Evolutionary conservation across 2,797 vertebrate species (phyloP).

Genomic region (Simalia tracyae): DNA sequence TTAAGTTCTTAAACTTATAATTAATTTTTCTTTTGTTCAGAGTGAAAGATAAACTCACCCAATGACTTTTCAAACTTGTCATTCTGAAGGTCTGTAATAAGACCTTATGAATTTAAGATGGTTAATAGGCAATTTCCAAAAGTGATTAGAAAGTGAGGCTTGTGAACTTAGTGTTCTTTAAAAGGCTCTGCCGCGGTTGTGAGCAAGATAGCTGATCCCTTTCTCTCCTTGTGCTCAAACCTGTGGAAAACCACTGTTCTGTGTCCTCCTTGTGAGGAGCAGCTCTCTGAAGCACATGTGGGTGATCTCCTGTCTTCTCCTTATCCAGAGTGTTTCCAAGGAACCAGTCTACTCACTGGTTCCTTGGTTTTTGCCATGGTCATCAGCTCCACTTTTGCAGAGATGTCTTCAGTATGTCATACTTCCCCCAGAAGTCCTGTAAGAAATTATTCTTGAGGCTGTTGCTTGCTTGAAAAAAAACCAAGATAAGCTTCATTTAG

Average conservation of each 20-base stretch:
- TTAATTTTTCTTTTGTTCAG: no score
- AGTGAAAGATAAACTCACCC: no score
- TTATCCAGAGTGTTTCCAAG: neutral
- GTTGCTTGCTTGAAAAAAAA: neutral
- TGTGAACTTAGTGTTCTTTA: neutral
- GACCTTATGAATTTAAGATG: neutral
- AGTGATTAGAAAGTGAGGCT: neutral
- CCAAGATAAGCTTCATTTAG: neutral
- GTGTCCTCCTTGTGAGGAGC: neutral
- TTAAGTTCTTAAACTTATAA: no score
- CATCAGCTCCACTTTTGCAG: neutral
- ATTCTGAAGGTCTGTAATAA: neutral
- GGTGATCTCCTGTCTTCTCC: neutral
- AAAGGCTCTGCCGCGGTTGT: neutral
- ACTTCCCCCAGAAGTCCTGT: neutral
- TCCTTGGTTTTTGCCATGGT: neutral
- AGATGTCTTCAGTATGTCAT: neutral
- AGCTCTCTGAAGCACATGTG: neutral
- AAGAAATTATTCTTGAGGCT: neutral
- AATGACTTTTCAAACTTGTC: no score
- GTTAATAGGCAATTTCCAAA: neutral
- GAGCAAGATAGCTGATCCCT: neutral
- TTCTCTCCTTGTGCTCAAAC: neutral
- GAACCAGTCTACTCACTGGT: neutral
- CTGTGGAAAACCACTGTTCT: neutral